Conservation (phyloP, 2,888 invertebrate genomes). For the Diaphora mendica region DNA sequence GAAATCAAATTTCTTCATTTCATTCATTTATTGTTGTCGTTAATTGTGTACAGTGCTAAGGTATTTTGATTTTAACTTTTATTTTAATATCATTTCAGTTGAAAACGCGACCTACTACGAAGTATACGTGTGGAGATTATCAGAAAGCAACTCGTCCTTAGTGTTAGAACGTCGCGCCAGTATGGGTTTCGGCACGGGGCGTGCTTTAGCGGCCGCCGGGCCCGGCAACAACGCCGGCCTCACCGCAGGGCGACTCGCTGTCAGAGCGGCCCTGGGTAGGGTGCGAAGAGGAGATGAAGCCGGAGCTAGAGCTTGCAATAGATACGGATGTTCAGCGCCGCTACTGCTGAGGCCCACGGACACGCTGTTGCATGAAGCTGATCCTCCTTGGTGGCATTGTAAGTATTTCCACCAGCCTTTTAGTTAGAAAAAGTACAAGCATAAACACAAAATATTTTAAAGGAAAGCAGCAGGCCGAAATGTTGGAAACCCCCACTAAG, state of each 20-base stretch:
- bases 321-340: slow-evolving; percentile 78
- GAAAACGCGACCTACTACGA: slow-evolving; percentile 83
- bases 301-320: slow-evolving; percentile 78
- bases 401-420: slow-evolving; percentile 47
- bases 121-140: slow-evolving; percentile 80
- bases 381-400: slow-evolving; percentile 81
- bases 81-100: slow-evolving; percentile 57
- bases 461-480: too few relatives aligned
- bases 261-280: slow-evolving; percentile 67
- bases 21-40: too few relatives aligned
- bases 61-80: neutral
- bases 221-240: slow-evolving; percentile 57
- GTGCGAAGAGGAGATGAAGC: slow-evolving; percentile 75
- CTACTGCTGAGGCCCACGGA: slow-evolving; percentile 75
- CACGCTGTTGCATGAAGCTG: slow-evolving; percentile 68
- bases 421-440: too few relatives aligned
- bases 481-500: too few relatives aligned
- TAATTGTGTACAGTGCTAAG: too few relatives aligned
- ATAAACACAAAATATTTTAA: too few relatives aligned
- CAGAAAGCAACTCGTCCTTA: slow-evolving; percentile 75
- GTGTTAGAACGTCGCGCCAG: slow-evolving; percentile 72
- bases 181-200: slow-evolving; percentile 75
- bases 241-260: slow-evolving; percentile 41
- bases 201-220: slow-evolving; percentile 67
- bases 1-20: too few relatives aligned